Evolutionary conservation across 2,797 vertebrate species (phyloP).

Genomic region (Rhinogobio ventralis): DNA sequence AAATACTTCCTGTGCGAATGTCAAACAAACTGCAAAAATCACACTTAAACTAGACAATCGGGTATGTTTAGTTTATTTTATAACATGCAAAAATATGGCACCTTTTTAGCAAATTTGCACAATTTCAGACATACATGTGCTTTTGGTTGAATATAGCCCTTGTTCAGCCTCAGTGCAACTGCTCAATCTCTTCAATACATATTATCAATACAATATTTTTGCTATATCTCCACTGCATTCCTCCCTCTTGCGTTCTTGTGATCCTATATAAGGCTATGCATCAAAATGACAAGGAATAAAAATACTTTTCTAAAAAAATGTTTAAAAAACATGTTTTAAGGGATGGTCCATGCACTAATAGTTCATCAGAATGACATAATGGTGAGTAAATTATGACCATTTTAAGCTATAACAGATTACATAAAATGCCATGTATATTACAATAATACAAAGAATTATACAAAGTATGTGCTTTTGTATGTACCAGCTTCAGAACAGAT

Average conservation of each 20-base stretch:
- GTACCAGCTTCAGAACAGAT: background rate
- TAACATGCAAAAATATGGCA: conserved; percentile 80
- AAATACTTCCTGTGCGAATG: background rate
- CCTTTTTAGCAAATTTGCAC: conserved; percentile 46
- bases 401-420: background rate
- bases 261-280: background rate
- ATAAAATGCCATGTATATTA: background rate
- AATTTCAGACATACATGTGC: conserved; percentile 15
- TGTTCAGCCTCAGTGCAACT: background rate
- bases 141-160: conserved; percentile 10
- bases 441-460: background rate
- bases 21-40: conserved; percentile 24
- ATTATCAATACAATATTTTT: background rate
- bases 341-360: too few species aligned
- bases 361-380: background rate
- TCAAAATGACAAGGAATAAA: background rate
- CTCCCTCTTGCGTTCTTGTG: background rate
- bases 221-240: background rate
- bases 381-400: background rate
- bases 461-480: background rate
- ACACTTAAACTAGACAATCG: conserved; percentile 54
- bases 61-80: conserved; percentile 81
- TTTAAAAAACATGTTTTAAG: background rate
- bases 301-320: background rate
- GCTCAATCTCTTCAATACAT: background rate